Evolutionary conservation across 2,888 invertebrate genomes (phyloP).

Genomic region (Pyrocoelia pectoralis): DNA sequence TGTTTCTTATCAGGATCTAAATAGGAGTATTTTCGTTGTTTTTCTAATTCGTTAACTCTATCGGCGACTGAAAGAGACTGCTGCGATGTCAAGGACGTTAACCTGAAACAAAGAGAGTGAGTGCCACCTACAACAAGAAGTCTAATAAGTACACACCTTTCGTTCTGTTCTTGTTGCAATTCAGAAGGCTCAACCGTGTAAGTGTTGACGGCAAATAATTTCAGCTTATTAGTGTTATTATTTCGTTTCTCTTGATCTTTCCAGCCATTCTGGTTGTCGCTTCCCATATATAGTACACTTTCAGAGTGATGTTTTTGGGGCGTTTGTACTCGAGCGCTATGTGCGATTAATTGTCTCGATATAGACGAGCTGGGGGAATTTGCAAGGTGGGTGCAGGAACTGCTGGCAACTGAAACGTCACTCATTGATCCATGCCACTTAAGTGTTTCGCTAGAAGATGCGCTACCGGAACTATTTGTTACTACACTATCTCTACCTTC

Average conservation of each 20-base stretch:
- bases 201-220: slow-evolving; percentile 75
- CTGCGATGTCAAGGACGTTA: slow-evolving; percentile 52
- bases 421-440: slow-evolving; percentile 83
- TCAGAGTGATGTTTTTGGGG: slow-evolving; percentile 82
- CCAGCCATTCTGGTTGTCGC: slow-evolving; percentile 50
- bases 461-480: slow-evolving; percentile 68
- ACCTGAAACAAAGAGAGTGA: slow-evolving; percentile 46
- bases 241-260: slow-evolving; percentile 57
- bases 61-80: slow-evolving; percentile 70
- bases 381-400: slow-evolving; percentile 62
- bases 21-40: slow-evolving; percentile 70
- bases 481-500: slow-evolving; percentile 70
- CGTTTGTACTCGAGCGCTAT: slow-evolving; percentile 78
- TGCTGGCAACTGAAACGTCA: slow-evolving; percentile 73
- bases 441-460: slow-evolving; percentile 78
- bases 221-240: slow-evolving; percentile 62
- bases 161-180: slow-evolving; percentile 43
- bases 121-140: too few relatives aligned
- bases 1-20: slow-evolving; percentile 78
- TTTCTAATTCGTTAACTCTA: slow-evolving; percentile 71
- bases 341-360: slow-evolving; percentile 72
- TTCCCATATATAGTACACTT: slow-evolving; percentile 72
- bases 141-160: slow-evolving; percentile 18
- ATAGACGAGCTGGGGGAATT: slow-evolving; percentile 53
- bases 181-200: slow-evolving; percentile 65